Percentiles rank a stretch among this genome's conserved stretches.
Conservation (phyloP, 1,140 invertebrate species). For the Delia radicum region DNA sequence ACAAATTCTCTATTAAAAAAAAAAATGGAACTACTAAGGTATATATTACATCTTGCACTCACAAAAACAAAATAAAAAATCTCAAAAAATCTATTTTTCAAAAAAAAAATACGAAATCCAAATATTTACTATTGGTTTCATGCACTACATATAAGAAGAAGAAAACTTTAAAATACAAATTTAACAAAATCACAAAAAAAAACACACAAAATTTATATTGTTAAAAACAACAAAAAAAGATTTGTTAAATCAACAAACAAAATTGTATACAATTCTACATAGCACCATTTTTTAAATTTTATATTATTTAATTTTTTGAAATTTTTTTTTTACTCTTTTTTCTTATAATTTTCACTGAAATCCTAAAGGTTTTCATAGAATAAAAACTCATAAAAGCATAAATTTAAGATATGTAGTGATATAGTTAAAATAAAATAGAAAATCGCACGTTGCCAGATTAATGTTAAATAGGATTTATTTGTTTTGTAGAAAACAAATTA, state of each 20-base stretch:
- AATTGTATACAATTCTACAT: slow-evolving; percentile 2
- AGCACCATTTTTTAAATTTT: not conserved
- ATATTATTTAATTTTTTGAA: not conserved
- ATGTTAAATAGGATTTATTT: not conserved
- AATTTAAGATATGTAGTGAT: not conserved
- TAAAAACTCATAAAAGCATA: not conserved
- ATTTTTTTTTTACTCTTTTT: not conserved
- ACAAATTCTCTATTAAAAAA: not conserved
- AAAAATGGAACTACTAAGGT: not conserved
- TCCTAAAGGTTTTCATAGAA: not conserved
- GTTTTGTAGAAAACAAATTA: not conserved
- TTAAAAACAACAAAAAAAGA: not conserved
- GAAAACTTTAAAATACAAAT: not conserved
- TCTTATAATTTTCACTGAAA: not conserved
- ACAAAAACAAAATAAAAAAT: not conserved
- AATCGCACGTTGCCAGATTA: not conserved
- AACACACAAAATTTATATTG: not conserved
- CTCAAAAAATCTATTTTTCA: no score
- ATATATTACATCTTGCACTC: not conserved
- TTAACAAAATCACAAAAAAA: not conserved
- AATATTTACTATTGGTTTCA: not conserved
- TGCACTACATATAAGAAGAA: not conserved
- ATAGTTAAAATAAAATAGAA: not conserved
- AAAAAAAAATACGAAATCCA: not conserved
- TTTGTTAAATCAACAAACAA: not conserved